A percentile compares a stretch with the other conserved stretches of the same genome.
These are phyloP conservation scores for Xenopus laevis DNA, from an alignment of 2,113 vertebrate genomes.

Conservation along the genomic window DNA sequence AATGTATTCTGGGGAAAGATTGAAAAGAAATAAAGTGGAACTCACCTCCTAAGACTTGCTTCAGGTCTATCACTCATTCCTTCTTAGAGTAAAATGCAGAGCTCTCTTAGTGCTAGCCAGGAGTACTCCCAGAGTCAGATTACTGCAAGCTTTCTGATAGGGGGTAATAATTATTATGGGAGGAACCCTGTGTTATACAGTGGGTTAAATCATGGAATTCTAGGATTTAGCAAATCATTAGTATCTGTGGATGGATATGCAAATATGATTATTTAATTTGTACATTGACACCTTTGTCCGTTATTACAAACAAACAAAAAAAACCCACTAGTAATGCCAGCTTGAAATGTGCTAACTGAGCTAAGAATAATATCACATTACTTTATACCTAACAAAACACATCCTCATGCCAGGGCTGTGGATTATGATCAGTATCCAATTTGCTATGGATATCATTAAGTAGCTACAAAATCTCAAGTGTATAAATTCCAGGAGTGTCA, in stretches of 20 bases:
- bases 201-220: neutral
- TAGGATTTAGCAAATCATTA: neutral
- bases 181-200: conserved; percentile 41
- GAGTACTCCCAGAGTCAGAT: conserved; percentile 55
- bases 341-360: no score
- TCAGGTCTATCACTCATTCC: conserved; percentile 67
- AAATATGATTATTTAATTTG: conserved; percentile 12
- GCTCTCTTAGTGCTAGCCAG: conserved; percentile 44
- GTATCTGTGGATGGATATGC: neutral
- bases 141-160: conserved; percentile 59
- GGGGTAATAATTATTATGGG: conserved; percentile 53
- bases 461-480: no score
- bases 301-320: no score
- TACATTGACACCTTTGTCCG: no score
- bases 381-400: no score
- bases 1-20: no score
- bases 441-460: no score
- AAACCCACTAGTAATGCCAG: no score
- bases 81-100: conserved; percentile 53
- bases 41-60: conserved; percentile 63
- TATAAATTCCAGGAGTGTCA: no score
- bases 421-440: neutral
- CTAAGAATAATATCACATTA: no score
- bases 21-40: conserved; percentile 24
- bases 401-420: no score